Percentiles rank a stretch among this genome's conserved stretches.
These are phyloP conservation scores for Pardalotus punctatus DNA, from an alignment of 2,113 vertebrate species.

Conservation along the genomic window DNA sequence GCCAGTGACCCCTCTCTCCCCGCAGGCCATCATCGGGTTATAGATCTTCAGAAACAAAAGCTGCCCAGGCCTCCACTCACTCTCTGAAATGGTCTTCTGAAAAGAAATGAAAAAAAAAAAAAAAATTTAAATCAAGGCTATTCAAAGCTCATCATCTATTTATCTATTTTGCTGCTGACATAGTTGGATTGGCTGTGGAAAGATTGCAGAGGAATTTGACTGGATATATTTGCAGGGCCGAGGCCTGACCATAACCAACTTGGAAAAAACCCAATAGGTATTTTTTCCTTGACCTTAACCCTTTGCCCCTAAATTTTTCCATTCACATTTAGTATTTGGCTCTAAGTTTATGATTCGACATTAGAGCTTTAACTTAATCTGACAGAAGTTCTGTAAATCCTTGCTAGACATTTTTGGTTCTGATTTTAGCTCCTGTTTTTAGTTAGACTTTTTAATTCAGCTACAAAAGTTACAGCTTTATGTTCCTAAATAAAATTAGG, in stretches of 20 bases:
- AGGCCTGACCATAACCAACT: background rate
- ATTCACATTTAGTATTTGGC: background rate
- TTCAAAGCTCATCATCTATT: background rate
- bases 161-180: background rate
- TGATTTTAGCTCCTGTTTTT: background rate
- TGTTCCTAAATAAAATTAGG: slow-evolving; percentile 4
- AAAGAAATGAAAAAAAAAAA: background rate
- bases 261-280: background rate
- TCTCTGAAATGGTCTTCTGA: background rate
- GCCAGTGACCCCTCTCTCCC: background rate
- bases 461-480: background rate
- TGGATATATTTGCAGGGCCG: background rate
- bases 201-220: background rate
- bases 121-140: background rate
- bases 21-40: background rate
- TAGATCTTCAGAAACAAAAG: slow-evolving; percentile 48
- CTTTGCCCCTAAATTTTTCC: background rate
- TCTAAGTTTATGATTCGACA: background rate
- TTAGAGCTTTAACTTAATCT: background rate
- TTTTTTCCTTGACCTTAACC: background rate
- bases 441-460: background rate
- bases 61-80: background rate
- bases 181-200: background rate
- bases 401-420: background rate
- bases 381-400: background rate